phyloP scores from a whole-genome alignment of 2,797 vertebrate genomes.

The Malacoctenus gilli region DNA sequence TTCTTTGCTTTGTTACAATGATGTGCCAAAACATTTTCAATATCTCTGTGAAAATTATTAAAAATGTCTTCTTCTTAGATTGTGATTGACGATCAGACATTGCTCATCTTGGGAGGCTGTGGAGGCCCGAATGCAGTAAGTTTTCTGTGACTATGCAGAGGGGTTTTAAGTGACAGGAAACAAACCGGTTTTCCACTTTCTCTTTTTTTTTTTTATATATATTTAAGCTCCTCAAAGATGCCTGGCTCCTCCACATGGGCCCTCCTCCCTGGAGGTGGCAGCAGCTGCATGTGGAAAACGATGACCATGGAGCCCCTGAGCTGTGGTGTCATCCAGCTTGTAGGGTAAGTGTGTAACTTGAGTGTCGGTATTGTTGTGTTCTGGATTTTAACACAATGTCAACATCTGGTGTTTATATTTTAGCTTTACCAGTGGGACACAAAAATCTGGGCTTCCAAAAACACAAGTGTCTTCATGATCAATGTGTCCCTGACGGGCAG shows the following conservation, averaged over 20 bases:
- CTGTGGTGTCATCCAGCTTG: conserved; percentile 98
- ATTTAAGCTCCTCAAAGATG: conserved; percentile 93
- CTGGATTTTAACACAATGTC: no score
- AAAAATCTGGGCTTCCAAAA: no score
- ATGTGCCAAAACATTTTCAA: no score
- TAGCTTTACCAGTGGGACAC: no score
- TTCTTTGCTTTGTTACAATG: no score
- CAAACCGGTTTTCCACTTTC: fast-evolving
- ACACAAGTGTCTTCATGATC: no score
- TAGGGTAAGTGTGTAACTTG: conserved; percentile 78
- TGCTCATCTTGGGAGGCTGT: conserved; percentile 95
- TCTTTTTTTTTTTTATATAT: not conserved
- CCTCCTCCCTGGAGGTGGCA: conserved; percentile 90
- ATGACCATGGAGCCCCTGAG: conserved; percentile 95
- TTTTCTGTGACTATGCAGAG: conserved; percentile 24
- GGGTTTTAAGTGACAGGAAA: no score
- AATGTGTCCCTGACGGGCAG: no score
- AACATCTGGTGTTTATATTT: no score
- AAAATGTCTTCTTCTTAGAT: conserved; percentile 81
- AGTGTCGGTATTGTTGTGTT: no score
- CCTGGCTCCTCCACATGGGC: conserved; percentile 95
- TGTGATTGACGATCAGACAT: conserved; percentile 90
- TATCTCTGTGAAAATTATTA: no score
- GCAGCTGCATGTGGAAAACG: conserved; percentile 95
- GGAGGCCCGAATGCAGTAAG: conserved; percentile 98